phyloP scores from a whole-genome alignment of 2,797 vertebrate genomes.

The Hyperoplus lanceolatus region DNA sequence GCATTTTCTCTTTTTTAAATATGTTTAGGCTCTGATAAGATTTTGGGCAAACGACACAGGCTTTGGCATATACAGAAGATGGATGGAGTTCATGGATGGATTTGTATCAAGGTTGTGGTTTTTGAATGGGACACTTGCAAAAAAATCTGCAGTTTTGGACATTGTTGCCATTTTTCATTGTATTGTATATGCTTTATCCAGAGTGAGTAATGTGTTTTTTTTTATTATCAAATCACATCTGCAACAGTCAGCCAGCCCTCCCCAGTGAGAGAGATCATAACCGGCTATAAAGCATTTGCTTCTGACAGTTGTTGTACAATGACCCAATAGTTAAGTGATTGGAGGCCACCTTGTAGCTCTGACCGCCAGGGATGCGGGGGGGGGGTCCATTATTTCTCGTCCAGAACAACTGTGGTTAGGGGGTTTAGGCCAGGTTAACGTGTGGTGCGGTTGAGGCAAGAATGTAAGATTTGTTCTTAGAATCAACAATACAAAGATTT shows the following conservation, averaged over 20 bases:
- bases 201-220: constrained; percentile 33
- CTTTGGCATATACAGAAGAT: constrained; percentile 25
- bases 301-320: constrained; percentile 37
- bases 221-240: constrained; percentile 51
- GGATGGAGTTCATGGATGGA: constrained; percentile 37
- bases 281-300: constrained; percentile 45
- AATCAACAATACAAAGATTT: constrained; percentile 45
- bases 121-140: constrained; percentile 13
- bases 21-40: constrained; percentile 22
- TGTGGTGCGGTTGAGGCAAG: constrained; percentile 43
- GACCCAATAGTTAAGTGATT: constrained; percentile 31
- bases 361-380: constrained; percentile 21
- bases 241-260: constrained; percentile 30
- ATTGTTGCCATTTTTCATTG: constrained; percentile 35
- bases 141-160: constrained; percentile 28
- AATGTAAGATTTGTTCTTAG: constrained; percentile 37
- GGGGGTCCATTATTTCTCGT: constrained; percentile 21
- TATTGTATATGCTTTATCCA: constrained; percentile 38
- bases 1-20: constrained; percentile 50
- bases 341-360: constrained; percentile 47
- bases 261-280: constrained; percentile 39
- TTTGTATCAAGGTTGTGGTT: constrained; percentile 49
- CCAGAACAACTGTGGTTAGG: constrained; percentile 21
- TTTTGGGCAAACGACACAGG: constrained; percentile 7
- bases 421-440: constrained; percentile 26